Conservation (phyloP, 37 sponge, comb jelly and placozoan species). For the Cladorhizidae sp. region DNA sequence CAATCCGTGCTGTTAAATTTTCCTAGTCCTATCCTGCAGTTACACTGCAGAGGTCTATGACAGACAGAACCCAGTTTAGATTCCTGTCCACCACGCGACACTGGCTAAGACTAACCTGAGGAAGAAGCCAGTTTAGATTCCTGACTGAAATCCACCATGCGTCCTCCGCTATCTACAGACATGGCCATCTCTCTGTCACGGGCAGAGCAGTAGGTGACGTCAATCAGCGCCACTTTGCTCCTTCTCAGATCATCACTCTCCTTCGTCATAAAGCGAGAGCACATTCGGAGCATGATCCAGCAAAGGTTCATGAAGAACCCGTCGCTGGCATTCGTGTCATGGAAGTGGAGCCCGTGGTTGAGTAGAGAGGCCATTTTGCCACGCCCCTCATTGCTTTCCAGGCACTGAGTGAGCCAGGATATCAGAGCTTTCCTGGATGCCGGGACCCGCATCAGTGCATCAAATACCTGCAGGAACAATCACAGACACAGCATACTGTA, state of each 20-base stretch:
- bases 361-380: constrained; percentile 39
- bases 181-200: not conserved
- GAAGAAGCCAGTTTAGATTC: constrained; percentile 56
- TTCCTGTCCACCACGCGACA: too few relatives aligned
- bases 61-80: too few relatives aligned
- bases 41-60: too few relatives aligned
- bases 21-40: too few relatives aligned
- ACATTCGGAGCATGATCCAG: constrained; percentile 71
- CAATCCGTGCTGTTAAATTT: too few relatives aligned
- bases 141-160: constrained; percentile 41
- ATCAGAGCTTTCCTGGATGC: constrained; percentile 36
- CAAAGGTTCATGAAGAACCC: constrained; percentile 87
- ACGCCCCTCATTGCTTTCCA: constrained; percentile 38
- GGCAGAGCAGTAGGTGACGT: constrained; percentile 58
- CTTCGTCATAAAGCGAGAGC: constrained; percentile 51
- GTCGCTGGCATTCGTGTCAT: constrained; percentile 58
- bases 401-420: constrained; percentile 67
- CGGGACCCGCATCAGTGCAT: constrained; percentile 24
- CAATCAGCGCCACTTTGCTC: constrained; percentile 24
- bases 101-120: not conserved
- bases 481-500: not conserved
- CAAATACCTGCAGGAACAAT: constrained; percentile 13
- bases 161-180: constrained; percentile 27
- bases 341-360: not conserved
- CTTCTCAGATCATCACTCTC: not conserved